A percentile compares a stretch with the other conserved stretches of the same genome.
These are phyloP conservation scores for Oceanodroma tethys DNA, from an alignment of 2,113 vertebrate species.

Conservation along the genomic window DNA sequence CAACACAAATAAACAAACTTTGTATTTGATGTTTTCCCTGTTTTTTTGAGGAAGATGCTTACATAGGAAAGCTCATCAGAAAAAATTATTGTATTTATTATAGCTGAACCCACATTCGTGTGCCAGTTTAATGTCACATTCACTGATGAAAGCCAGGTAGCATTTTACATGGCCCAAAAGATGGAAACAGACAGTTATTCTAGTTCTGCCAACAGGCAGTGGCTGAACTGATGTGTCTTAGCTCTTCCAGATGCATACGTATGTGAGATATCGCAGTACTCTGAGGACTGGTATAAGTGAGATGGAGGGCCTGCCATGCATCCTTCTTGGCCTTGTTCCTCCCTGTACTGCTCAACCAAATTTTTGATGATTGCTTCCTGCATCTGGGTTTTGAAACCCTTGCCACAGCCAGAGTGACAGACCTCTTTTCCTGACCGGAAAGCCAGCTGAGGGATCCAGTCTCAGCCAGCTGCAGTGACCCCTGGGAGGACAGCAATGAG, in stretches of 20 bases:
- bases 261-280: neutral
- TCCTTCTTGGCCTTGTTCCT: neutral
- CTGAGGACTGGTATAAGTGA: neutral
- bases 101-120: accelerated
- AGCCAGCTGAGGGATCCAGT: neutral
- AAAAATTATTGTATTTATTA: neutral
- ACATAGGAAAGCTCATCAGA: neutral
- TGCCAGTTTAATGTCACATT: neutral
- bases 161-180: neutral
- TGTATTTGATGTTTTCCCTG: neutral
- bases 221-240: neutral
- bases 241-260: accelerated
- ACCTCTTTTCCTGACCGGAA: neutral
- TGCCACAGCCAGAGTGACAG: neutral
- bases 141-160: neutral
- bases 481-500: neutral
- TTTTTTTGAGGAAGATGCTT: neutral
- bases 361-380: neutral
- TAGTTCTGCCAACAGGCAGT: neutral
- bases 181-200: neutral
- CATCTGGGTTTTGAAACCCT: neutral
- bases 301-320: neutral
- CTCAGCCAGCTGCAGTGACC: neutral
- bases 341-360: neutral
- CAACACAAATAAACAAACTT: neutral